phyloP scores from a whole-genome alignment of 2,113 vertebrate genomes.

The Tragelaphus strepsiceros region DNA sequence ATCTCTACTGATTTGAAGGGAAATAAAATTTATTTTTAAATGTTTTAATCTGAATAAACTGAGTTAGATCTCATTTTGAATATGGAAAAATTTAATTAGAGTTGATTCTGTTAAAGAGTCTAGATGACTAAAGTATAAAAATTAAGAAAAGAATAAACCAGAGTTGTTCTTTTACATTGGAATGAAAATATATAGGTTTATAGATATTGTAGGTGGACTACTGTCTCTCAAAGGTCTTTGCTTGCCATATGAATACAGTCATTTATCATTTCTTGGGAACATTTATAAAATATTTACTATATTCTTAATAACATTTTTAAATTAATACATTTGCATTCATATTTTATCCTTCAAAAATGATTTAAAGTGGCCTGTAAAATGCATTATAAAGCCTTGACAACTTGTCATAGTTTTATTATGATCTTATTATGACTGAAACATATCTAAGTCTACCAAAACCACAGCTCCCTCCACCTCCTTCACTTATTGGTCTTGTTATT shows the following conservation, averaged over 20 bases:
- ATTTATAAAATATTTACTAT: not conserved
- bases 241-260: not conserved
- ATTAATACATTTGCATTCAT: not conserved
- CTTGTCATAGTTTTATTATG: not conserved
- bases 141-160: not conserved
- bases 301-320: not conserved
- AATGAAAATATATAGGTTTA: not conserved
- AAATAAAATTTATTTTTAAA: not conserved
- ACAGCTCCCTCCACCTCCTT: not conserved
- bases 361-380: not conserved
- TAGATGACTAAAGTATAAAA: not conserved
- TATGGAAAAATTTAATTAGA: not conserved
- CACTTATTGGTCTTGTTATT: not conserved
- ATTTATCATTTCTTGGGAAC: not conserved
- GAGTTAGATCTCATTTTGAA: not conserved
- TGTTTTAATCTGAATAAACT: not conserved
- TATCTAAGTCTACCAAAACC: not conserved
- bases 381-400: not conserved
- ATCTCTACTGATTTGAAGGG: not conserved
- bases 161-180: not conserved
- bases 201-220: not conserved
- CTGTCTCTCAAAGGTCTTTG: not conserved
- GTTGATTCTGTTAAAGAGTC: not conserved
- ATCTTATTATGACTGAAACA: not conserved
- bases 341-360: not conserved